These are phyloP conservation scores for Erinaceus europaeus DNA, from an alignment of 2,113 vertebrate species.

Conservation along the genomic window DNA sequence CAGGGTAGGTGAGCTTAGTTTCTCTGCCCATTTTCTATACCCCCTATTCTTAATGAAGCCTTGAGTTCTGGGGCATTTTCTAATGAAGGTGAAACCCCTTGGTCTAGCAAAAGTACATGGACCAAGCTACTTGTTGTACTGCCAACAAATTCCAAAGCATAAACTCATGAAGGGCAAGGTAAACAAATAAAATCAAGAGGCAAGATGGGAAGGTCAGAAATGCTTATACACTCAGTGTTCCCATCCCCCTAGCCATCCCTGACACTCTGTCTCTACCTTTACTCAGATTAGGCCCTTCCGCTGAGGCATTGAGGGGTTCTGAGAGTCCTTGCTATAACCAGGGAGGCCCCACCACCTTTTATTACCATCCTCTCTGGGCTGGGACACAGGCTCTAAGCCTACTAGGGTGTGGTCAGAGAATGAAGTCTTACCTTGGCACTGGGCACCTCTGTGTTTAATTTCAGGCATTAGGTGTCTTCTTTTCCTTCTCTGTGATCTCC, in stretches of 20 bases:
- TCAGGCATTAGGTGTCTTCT: not conserved
- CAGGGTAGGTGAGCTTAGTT: not conserved
- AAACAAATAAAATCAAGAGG: not conserved
- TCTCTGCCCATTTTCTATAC: not conserved
- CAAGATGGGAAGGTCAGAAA: accelerated
- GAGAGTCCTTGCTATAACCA: not conserved
- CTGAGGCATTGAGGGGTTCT: not conserved
- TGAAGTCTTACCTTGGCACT: not conserved
- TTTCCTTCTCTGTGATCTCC: not conserved
- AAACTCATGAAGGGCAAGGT: not conserved
- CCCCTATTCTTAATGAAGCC: not conserved
- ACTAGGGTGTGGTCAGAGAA: not conserved
- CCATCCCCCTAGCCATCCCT: not conserved
- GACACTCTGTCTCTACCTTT: not conserved
- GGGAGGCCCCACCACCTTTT: not conserved
- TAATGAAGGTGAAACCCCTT: not conserved
- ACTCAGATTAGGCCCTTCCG: not conserved
- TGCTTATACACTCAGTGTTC: too few species aligned
- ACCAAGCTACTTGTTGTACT: not conserved
- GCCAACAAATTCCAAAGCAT: not conserved
- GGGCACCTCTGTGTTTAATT: not conserved
- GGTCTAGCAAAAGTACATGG: not conserved
- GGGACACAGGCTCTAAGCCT: not conserved
- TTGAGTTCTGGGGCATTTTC: not conserved
- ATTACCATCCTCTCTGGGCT: not conserved